Conservation (phyloP, 2,888 invertebrate genomes). For the Stenodera caucasica region DNA sequence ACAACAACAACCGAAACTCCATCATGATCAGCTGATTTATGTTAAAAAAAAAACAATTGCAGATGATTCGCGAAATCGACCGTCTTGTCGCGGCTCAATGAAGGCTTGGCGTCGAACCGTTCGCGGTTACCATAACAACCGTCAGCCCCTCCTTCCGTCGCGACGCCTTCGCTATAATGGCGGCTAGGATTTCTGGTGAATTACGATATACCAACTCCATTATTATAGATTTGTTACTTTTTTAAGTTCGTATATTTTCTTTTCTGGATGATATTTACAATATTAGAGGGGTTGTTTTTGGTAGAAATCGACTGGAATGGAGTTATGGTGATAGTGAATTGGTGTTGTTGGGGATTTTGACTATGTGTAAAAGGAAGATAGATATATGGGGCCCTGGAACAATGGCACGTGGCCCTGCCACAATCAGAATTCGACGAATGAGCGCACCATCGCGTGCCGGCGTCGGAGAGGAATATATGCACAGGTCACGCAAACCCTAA, state of each 20-base stretch:
- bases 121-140: conserved; percentile 36
- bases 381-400: conserved; percentile 36
- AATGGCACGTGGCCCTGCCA: conserved; percentile 50
- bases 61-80: too few relatives aligned
- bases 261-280: neutral
- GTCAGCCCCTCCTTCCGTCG: conserved; percentile 36
- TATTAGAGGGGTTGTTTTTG: neutral
- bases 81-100: too few relatives aligned
- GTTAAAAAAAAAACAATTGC: neutral
- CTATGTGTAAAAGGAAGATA: conserved; percentile 6
- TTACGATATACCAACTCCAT: conserved; percentile 6
- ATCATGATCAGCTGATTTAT: conserved; percentile 46
- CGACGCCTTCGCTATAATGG: conserved; percentile 37
- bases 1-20: conserved; percentile 32
- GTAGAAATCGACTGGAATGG: conserved; percentile 17
- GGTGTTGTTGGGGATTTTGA: neutral
- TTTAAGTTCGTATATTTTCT: neutral
- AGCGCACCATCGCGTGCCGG: conserved; percentile 50
- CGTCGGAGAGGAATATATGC: conserved; percentile 47
- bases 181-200: conserved; percentile 24
- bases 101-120: conserved; percentile 15
- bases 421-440: conserved; percentile 52
- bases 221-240: neutral
- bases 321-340: conserved; percentile 4
- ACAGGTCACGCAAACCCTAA: conserved; percentile 50